Base-by-base conservation (phyloP, 2,797 vertebrate genomes). In the Sebastes minor region DNA sequence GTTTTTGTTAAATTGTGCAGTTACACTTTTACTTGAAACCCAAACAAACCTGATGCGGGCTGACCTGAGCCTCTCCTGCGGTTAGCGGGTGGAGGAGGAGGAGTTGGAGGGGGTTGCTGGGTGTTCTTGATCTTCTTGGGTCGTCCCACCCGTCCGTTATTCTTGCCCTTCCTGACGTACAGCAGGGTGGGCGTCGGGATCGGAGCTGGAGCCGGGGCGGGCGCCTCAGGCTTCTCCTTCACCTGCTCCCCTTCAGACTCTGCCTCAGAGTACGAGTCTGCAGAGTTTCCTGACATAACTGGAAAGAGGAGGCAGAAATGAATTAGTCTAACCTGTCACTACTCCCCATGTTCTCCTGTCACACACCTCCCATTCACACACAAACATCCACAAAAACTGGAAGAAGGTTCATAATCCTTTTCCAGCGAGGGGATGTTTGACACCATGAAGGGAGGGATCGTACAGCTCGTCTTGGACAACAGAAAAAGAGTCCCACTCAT, bases 231-330 rank as follows among this genome's bases (percentile, higher is more conserved):
- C 81, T 94, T 95, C 83, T 94, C 94, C 84, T 95, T 95, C 42
- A 83, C 69, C 42, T 88, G 91, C 74, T 96, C 96, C 25, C 89
- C 88, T 11, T 96, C 96, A 1, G 95, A 96, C 33, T 96, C 96
- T 23, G 90, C 93, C 68, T 96, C 96, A 0, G 96, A 96, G 88
- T 91, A 94, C 0, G 96, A 96, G 89, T 96, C 95, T 4, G 95
- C 96, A 25, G 96, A 96, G 92, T 96, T 96, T 75, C 95, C 96
- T 18, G 96, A 96, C 95, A 96, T 95, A n/a, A 96, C 96, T 96
- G 86, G 49, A 75, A 38, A 64, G 57, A 53, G 3, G 42, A 30
- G 38, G 25, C 38, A 38, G 4, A 62, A 60, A n/a, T 42, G 57
- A 2, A 67, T 70, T 68, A 74, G 71, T 81, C 32, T 20, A 56